Evolutionary conservation across 2,888 invertebrate genomes (phyloP), one percentile per base, ranked within the genome.

Genomic region (Syritta pipiens): DNA sequence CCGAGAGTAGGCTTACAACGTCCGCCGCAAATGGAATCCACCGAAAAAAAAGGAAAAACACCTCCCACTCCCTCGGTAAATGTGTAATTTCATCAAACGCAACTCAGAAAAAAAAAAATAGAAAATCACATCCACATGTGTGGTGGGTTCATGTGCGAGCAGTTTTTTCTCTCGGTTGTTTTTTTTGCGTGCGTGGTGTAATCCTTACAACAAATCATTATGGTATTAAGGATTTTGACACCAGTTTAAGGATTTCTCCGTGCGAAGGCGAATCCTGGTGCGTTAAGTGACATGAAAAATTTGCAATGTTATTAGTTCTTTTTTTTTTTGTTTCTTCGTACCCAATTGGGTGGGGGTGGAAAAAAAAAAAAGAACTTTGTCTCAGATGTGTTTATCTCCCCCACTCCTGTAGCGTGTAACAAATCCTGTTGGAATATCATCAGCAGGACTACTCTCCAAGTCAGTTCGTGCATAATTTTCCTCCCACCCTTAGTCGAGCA

Each of bases 151-250:
- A 57, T n/a, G n/a, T n/a, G n/a, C n/a, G n/a, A 65, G 26, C 48
- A 44, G 30, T 55, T 55, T 49, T 60, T 42, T 53, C 49, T 49
- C 46, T 53, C 40, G 30, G 46, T 65, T 26, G 12, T 32, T 26
- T 22, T n/a, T 19, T 40, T 59, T 53, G 59, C 40, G 60, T 79
- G 37, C 37, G 17, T n/a, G 9, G 49, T 62, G 55, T 79, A 79
- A 79, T 79, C 79, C 79, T 74, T 62, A 67, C 57, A 79, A 79
- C 79, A 79, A 79, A 79, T 79, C 79, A 79, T 79, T 79, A 74
- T 51, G 79, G 79, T 74, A 79, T 79, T 79, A 79, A 74, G 79
- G 79, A 79, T 79, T 79, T 79, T 79, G 79, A 79, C 79, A 79
- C 74, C 79, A 79, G 79, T 79, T 79, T 79, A 79, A 79, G 74